Evolutionary conservation across 1,140 invertebrate species (phyloP).

Genomic region (Hermatobates lingyangjiaoensis): DNA sequence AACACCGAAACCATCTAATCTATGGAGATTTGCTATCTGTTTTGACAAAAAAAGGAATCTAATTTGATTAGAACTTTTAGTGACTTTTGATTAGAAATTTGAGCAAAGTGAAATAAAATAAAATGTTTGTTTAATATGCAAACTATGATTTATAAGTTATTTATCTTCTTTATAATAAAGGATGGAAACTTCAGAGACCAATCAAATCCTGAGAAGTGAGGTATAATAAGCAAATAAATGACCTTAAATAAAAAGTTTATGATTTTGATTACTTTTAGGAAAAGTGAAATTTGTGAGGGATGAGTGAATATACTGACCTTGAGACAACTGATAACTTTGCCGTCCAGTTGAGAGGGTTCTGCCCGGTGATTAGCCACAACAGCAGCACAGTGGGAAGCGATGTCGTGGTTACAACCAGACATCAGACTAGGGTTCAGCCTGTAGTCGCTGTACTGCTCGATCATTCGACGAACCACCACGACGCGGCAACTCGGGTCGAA

Average conservation of each 20-base stretch:
- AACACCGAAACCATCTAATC: no score
- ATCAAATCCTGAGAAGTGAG: no score
- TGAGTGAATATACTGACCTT: constrained; percentile 13
- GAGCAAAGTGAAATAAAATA: no score
- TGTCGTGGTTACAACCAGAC: constrained; percentile 55
- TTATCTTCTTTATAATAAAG: no score
- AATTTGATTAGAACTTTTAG: no score
- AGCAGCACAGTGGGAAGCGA: constrained; percentile 43
- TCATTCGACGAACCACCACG: constrained; percentile 71
- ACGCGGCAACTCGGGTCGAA: constrained; percentile 75
- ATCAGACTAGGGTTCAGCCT: constrained; percentile 76
- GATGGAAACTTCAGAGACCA: no score
- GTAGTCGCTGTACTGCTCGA: constrained; percentile 81
- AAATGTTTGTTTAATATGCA: no score
- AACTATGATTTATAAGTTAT: no score
- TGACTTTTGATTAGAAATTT: no score
- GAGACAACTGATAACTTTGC: constrained; percentile 28
- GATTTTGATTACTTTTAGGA: no score
- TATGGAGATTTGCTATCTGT: no score
- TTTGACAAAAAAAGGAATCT: no score
- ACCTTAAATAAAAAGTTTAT: not conserved
- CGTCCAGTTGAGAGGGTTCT: constrained; percentile 31
- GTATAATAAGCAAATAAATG: not conserved
- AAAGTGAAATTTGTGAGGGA: not conserved
- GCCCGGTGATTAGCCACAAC: constrained; percentile 23